phyloP scores from a whole-genome alignment of 30 jellyfish, hydroid and myxozoan genomes.

The Hydractinia symbiolongicarpus region DNA sequence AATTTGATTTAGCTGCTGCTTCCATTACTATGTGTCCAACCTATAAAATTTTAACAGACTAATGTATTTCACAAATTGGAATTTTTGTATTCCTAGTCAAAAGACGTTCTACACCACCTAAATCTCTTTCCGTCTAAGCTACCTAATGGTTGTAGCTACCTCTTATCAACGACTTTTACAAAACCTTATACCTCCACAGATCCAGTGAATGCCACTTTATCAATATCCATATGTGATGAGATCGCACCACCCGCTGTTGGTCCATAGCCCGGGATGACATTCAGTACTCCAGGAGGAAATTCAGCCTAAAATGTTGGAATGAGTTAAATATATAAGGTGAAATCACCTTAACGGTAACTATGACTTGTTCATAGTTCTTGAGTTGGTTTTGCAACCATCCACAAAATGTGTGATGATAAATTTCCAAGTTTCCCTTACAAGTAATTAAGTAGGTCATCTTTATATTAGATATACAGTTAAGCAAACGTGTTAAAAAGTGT shows the following conservation, averaged over 20 bases:
- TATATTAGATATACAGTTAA: too few relatives aligned
- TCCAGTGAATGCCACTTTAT: constrained; percentile 94
- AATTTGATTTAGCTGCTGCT: constrained; percentile 91
- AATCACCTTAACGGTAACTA: too few relatives aligned
- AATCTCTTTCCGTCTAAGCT: background rate
- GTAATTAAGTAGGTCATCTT: too few relatives aligned
- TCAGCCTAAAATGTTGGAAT: constrained; percentile 61
- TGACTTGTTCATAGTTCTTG: too few relatives aligned
- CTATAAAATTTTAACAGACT: constrained; percentile 18
- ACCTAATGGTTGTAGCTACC: background rate
- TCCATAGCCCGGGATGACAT: constrained; percentile 91
- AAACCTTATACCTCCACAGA: constrained; percentile 60
- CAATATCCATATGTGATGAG: constrained; percentile 73
- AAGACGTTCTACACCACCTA: background rate
- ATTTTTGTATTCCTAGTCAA: background rate
- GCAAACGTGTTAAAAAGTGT: too few relatives aligned
- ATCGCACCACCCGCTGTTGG: constrained; percentile 99
- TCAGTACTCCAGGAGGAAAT: constrained; percentile 96
- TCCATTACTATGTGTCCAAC: constrained; percentile 89
- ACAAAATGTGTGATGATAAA: too few relatives aligned
- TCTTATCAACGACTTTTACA: background rate
- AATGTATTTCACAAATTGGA: background rate
- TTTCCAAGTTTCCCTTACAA: too few relatives aligned
- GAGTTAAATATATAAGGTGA: too few relatives aligned
- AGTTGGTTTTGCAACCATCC: too few relatives aligned